Conservation (phyloP, 2,888 invertebrate species). For the Drosophila paracracens region DNA sequence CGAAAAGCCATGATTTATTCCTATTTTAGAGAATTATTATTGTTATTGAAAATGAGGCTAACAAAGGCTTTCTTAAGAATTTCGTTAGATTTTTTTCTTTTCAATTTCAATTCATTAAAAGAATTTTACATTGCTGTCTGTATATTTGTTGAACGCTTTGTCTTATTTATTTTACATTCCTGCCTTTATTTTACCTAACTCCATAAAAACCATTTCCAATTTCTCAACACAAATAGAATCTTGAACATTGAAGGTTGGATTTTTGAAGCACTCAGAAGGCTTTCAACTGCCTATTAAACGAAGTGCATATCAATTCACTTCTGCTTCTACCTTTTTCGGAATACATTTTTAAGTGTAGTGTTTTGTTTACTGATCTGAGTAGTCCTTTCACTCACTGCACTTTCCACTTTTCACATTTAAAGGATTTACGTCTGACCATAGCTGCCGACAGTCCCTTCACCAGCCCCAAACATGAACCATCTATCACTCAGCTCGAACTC, state of each 20-base stretch:
- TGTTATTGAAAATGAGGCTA: not conserved
- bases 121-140: not conserved
- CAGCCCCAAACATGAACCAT: constrained; percentile 14
- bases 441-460: constrained; percentile 5
- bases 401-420: constrained; percentile 10
- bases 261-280: not conserved
- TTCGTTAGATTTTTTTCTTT: not conserved
- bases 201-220: not conserved
- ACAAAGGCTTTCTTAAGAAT: not conserved
- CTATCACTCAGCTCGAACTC: constrained; percentile 47
- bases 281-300: constrained; percentile 7
- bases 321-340: not conserved
- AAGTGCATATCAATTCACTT: constrained; percentile 9
- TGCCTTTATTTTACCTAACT: not conserved
- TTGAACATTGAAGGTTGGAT: not conserved
- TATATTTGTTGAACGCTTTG: not conserved
- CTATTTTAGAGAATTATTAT: not conserved
- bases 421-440: not conserved
- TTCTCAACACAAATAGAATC: not conserved
- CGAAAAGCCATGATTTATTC: not conserved
- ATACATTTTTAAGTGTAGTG: not conserved
- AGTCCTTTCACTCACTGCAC: constrained; percentile 2
- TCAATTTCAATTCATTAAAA: not conserved
- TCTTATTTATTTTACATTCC: not conserved
- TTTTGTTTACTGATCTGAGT: constrained; percentile 17